Conservation (phyloP, 2,888 invertebrate genomes). For the Venusia cambrica region DNA sequence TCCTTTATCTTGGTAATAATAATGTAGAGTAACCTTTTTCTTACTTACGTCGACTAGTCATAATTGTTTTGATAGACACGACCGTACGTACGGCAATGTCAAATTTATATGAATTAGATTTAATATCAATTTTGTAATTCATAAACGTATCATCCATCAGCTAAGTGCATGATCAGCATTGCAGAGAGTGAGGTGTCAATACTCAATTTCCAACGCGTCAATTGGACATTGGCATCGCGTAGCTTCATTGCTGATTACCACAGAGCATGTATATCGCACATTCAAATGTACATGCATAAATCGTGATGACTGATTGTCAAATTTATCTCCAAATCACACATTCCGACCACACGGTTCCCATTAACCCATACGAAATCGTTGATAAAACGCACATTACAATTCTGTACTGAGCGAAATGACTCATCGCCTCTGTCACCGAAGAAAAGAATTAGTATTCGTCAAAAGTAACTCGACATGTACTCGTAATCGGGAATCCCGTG, state of each 20-base stretch:
- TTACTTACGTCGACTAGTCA: too few relatives aligned
- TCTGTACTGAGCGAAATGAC: constrained; percentile 14
- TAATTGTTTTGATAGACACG: too few relatives aligned
- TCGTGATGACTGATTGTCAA: constrained; percentile 4
- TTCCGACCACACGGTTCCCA: constrained; percentile 15
- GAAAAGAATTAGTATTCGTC: constrained; percentile 48
- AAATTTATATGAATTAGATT: constrained; percentile 2
- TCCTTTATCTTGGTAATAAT: too few relatives aligned
- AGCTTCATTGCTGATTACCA: constrained; percentile 9
- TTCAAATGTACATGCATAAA: constrained; percentile 7
- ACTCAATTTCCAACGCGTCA: constrained; percentile 13
- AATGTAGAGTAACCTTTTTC: too few relatives aligned
- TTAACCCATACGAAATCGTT: constrained; percentile 11
- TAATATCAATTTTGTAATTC: background rate
- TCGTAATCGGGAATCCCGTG: constrained; percentile 51
- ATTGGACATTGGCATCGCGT: constrained; percentile 6
- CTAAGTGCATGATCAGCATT: constrained; percentile 3
- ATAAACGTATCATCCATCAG: constrained; percentile 1
- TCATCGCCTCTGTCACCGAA: constrained; percentile 22
- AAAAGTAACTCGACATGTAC: constrained; percentile 33
- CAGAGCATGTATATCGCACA: constrained; percentile 16
- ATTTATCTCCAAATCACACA: constrained; percentile 17
- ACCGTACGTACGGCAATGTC: too few relatives aligned
- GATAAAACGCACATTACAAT: constrained; percentile 21
- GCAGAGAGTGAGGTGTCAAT: constrained; percentile 11